Conservation (phyloP, 2,888 invertebrate genomes). For the Gasteruption jaculator region DNA sequence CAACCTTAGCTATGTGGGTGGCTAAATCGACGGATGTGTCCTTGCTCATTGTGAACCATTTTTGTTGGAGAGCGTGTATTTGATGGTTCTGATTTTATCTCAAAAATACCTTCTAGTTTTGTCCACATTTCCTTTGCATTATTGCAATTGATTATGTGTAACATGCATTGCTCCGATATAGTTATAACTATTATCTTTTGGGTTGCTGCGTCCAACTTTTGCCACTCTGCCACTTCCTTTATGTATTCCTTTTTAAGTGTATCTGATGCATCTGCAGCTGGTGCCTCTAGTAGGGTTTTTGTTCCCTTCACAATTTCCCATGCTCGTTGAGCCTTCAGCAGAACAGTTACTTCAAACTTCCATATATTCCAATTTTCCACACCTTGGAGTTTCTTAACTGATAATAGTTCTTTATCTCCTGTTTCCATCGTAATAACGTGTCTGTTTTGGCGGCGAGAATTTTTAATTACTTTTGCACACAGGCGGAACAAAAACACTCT, state of each 20-base stretch:
- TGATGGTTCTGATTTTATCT: constrained; percentile 29
- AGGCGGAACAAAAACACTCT: too few species aligned
- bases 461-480: too few species aligned
- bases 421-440: too few species aligned
- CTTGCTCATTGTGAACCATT: constrained; percentile 23
- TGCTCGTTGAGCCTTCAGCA: constrained; percentile 3
- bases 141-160: constrained; percentile 30
- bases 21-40: constrained; percentile 24
- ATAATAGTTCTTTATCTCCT: too few species aligned
- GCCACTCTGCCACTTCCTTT: too few species aligned
- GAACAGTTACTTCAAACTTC: constrained; percentile 13
- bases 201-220: constrained; percentile 24
- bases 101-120: constrained; percentile 28
- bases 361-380: too few species aligned
- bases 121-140: constrained; percentile 33
- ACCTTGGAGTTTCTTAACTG: too few species aligned
- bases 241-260: too few species aligned
- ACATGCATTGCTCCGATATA: constrained; percentile 21
- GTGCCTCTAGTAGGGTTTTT: too few species aligned
- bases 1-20: constrained; percentile 24
- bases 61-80: constrained; percentile 14
- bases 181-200: constrained; percentile 28
- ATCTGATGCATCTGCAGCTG: too few species aligned
- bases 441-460: too few species aligned
- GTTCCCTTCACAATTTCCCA: constrained; percentile 9